A percentile compares a stretch with the other conserved stretches of the same genome.
These are phyloP conservation scores for Slavum lentiscoides DNA, from an alignment of 2,888 invertebrate species.

Conservation along the genomic window DNA sequence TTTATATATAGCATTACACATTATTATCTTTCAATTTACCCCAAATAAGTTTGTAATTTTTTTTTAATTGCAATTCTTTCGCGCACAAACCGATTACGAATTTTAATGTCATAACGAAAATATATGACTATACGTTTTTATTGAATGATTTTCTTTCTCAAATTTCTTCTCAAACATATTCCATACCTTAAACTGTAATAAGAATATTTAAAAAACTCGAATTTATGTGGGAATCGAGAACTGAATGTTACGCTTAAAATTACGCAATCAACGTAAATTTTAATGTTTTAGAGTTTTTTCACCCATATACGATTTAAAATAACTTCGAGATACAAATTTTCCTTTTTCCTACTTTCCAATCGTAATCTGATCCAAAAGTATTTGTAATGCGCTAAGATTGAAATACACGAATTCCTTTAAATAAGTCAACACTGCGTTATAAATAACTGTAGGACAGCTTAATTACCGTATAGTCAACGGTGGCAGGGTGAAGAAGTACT, in stretches of 20 bases:
- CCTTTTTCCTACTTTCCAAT: constrained; percentile 12
- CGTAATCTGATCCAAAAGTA: constrained; percentile 46
- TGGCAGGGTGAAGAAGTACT: constrained; percentile 37
- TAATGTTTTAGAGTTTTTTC: not conserved
- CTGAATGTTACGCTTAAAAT: too few relatives aligned
- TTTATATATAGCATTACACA: not conserved
- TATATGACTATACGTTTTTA: too few relatives aligned
- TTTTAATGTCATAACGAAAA: too few relatives aligned
- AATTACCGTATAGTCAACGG: constrained; percentile 46
- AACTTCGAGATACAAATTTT: not conserved
- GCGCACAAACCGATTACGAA: too few relatives aligned
- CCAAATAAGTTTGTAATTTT: not conserved
- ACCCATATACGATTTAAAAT: not conserved
- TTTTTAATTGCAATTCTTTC: too few relatives aligned
- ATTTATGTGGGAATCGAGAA: too few relatives aligned
- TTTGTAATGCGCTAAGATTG: constrained; percentile 6
- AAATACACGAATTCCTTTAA: constrained; percentile 46
- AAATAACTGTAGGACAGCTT: constrained; percentile 50
- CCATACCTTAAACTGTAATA: too few relatives aligned
- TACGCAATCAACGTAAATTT: too few relatives aligned
- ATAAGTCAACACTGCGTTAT: constrained; percentile 52
- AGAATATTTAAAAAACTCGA: too few relatives aligned
- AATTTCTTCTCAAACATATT: too few relatives aligned
- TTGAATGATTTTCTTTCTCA: too few relatives aligned
- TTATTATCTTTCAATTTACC: not conserved